Percentiles rank a stretch among this genome's conserved stretches.
phyloP scores from a whole-genome alignment of 2,113 vertebrate species.

The Pogonocichla stellata region DNA sequence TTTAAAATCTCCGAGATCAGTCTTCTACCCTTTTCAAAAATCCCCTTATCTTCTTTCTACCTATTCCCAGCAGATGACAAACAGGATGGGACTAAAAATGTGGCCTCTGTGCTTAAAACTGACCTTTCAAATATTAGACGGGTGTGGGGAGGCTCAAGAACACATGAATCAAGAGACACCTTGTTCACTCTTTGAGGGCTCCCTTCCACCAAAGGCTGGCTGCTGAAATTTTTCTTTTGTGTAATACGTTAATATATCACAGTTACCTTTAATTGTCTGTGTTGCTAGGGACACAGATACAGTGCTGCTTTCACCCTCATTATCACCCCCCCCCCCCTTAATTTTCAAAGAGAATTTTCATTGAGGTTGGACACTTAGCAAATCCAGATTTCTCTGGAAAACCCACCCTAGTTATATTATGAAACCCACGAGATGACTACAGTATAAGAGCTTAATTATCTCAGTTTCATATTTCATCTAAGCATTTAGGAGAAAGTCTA shows the following conservation, averaged over 20 bases:
- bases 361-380: neutral
- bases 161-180: neutral
- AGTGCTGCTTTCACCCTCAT: neutral
- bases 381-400: neutral
- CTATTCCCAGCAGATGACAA: neutral
- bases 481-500: neutral
- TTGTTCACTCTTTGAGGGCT: neutral
- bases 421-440: neutral
- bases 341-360: neutral
- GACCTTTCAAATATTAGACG: neutral
- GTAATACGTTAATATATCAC: neutral
- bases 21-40: neutral
- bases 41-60: neutral
- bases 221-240: neutral
- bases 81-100: neutral
- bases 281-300: neutral
- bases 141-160: neutral
- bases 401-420: neutral
- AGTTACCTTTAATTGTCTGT: neutral
- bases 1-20: neutral
- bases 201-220: neutral
- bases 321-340: accelerated
- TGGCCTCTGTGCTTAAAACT: neutral
- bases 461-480: neutral
- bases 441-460: neutral